phyloP scores from a whole-genome alignment of 2,113 vertebrate genomes.

The Sula dactylatra region DNA sequence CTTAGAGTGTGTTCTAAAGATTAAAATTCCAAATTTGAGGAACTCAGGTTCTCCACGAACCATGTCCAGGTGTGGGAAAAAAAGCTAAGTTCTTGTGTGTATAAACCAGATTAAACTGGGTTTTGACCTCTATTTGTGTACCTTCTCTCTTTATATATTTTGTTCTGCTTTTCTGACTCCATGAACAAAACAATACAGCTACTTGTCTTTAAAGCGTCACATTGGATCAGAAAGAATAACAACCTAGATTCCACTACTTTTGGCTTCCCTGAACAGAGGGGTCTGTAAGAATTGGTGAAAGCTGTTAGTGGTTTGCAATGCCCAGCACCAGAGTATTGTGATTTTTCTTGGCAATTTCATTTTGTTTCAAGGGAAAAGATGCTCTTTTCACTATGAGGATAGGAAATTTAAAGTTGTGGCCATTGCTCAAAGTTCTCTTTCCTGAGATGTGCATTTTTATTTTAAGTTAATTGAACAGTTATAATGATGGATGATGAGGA shows the following conservation, averaged over 20 bases:
- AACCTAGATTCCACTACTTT: background rate
- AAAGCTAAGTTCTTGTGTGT: background rate
- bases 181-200: background rate
- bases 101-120: background rate
- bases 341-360: background rate
- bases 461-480: background rate
- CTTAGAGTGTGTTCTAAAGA: background rate
- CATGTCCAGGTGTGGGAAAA: fast-evolving
- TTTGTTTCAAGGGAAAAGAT: background rate
- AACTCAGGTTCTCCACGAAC: background rate
- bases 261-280: background rate
- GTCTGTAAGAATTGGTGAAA: background rate
- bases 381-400: background rate
- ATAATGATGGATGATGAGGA: background rate
- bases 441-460: background rate
- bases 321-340: background rate
- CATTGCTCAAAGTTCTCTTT: background rate
- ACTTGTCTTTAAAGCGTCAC: background rate
- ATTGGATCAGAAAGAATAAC: background rate
- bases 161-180: background rate
- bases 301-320: background rate
- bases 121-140: background rate
- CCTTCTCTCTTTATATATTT: background rate
- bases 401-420: background rate
- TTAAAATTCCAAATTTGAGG: background rate